Evolutionary conservation across 2,888 invertebrate species (phyloP), one percentile per base, ranked within the genome.

Genomic region (Molorchus minor): DNA sequence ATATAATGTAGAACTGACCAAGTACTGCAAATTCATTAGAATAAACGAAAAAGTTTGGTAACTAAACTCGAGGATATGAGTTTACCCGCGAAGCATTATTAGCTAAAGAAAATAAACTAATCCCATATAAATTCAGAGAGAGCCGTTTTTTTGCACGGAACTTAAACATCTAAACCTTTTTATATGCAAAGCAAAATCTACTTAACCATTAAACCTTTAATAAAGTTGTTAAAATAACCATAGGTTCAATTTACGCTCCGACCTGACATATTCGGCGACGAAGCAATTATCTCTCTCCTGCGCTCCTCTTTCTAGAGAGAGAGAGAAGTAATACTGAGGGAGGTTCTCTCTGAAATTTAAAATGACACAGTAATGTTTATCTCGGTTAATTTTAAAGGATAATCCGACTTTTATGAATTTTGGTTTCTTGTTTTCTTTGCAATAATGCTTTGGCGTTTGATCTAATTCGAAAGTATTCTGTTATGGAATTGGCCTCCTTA

Each of bases 161-260:
- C 64, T 62, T 61, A 61, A 60, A 58, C 57, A 62, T 64, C 62
- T 64, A 44, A 65, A 47, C 60, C 67, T 65, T 68, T 71, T 70
- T 69, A 69, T 69, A 70, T 71, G 69, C 72, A 70, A 69, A 72
- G 61, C 67, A 62, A 70, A 68, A 70, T 65, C 70, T 67, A 65
- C 65, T 72, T 69, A 67, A 58, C 65, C 69, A 68, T 71, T 71
- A 68, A 63, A 67, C 67, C 67, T 68, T 71, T 72, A 68, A 71
- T 72, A 70, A 70, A 71, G 70, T 69, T 68, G 69, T 70, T 69
- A 64, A 58, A 71, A 66, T 70, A 65, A 70, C 71, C 70, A 51
- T 68, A 68, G 69, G 62, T 62, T 58, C 67, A 68, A 69, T 70
- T 70, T 65, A 66, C 64, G 64, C 62, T 59, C 58, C 38, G 53